A percentile compares a stretch with the other conserved stretches of the same genome.
These are phyloP conservation scores for Mythimna lalbum DNA, from an alignment of 2,888 invertebrate species.

Conservation along the genomic window DNA sequence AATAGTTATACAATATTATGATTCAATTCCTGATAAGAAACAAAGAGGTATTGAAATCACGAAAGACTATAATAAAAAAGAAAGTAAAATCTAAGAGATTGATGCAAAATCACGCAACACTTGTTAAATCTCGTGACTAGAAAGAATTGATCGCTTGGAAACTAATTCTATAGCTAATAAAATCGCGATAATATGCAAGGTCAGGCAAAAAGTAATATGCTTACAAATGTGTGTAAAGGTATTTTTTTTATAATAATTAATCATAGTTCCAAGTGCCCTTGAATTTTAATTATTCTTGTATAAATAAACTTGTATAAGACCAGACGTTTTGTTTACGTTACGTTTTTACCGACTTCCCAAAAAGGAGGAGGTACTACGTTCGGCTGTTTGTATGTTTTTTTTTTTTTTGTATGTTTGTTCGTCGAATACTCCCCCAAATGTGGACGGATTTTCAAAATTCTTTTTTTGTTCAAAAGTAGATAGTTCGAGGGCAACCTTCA, in stretches of 20 bases:
- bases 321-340: constrained; percentile 25
- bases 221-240: not conserved
- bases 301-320: constrained; percentile 7
- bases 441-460: too few relatives aligned
- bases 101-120: constrained; percentile 42
- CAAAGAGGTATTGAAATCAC: constrained; percentile 29
- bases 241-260: constrained; percentile 18
- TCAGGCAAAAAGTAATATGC: not conserved
- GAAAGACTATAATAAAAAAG: constrained; percentile 21
- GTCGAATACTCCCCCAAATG: too few relatives aligned
- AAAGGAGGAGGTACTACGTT: too few relatives aligned
- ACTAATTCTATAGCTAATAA: constrained; percentile 22
- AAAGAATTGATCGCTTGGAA: constrained; percentile 19
- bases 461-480: too few relatives aligned
- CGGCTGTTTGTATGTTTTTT: too few relatives aligned
- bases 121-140: constrained; percentile 40
- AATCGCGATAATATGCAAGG: constrained; percentile 17
- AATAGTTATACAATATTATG: constrained; percentile 1
- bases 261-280: constrained; percentile 20
- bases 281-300: constrained; percentile 24
- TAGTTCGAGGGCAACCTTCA: too few relatives aligned
- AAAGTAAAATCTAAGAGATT: constrained; percentile 38
- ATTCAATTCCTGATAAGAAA: constrained; percentile 23
- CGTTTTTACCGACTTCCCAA: too few relatives aligned
- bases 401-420: too few relatives aligned